Evolutionary conservation across 2,113 vertebrate species (phyloP).

Genomic region (Ammodytes dubius): DNA sequence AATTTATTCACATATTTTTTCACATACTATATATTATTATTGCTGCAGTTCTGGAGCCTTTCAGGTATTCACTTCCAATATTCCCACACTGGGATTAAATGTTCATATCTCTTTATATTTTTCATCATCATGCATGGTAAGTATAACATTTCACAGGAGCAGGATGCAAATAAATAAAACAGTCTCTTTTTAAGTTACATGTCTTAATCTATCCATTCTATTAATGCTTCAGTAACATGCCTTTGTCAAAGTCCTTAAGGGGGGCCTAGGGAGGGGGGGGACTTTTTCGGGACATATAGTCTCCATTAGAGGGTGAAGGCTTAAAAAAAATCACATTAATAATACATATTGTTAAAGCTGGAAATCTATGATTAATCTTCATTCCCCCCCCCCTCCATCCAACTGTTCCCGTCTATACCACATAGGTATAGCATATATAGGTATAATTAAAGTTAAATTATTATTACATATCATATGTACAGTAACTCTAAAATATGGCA

Average conservation of each 20-base stretch:
- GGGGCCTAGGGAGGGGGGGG: constrained; percentile 50
- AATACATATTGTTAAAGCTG: constrained; percentile 81
- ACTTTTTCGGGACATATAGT: constrained; percentile 70
- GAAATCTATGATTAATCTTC: constrained; percentile 75
- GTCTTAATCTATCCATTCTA: constrained; percentile 86
- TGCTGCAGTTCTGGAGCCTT: constrained; percentile 84
- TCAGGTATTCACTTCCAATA: constrained; percentile 72
- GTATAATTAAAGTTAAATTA: constrained; percentile 58
- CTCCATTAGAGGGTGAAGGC: constrained; percentile 72
- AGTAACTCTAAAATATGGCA: constrained; percentile 81
- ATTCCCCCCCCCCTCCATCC: constrained; percentile 59
- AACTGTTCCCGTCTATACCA: constrained; percentile 56
- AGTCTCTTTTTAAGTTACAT: constrained; percentile 80
- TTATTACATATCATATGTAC: constrained; percentile 80
- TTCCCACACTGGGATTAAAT: constrained; percentile 78
- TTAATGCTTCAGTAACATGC: constrained; percentile 86
- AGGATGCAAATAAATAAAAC: constrained; percentile 87
- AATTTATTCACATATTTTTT: constrained; percentile 81
- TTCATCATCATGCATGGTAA: constrained; percentile 85
- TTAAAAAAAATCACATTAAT: constrained; percentile 80
- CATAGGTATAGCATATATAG: constrained; percentile 29
- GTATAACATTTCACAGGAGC: constrained; percentile 85
- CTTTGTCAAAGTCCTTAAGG: constrained; percentile 79
- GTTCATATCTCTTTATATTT: constrained; percentile 75
- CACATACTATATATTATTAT: constrained; percentile 84